Percentiles rank a stretch among this genome's conserved stretches.
phyloP scores from a whole-genome alignment of 1,140 invertebrate species.

The Drosophila miranda region DNA sequence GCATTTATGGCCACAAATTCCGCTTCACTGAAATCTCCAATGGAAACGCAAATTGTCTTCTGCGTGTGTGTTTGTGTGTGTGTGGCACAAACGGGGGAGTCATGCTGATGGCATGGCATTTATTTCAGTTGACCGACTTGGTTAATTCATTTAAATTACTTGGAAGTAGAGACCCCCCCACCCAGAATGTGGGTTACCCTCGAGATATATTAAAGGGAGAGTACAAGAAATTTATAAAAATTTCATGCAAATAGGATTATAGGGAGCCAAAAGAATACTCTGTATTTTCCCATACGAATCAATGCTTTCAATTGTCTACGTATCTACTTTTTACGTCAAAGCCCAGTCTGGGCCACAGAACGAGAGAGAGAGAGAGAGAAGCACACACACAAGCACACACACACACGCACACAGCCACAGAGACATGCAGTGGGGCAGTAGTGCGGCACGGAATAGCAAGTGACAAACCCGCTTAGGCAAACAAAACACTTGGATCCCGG shows the following conservation, averaged over 20 bases:
- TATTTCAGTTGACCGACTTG: constrained; percentile 26
- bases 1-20: constrained; percentile 38
- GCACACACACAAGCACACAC: constrained; percentile 4
- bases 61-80: no score
- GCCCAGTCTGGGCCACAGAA: no score
- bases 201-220: no score
- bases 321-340: no score
- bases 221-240: no score
- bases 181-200: neutral
- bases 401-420: neutral
- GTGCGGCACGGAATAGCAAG: constrained; percentile 15
- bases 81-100: no score
- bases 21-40: constrained; percentile 29
- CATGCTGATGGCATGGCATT: constrained; percentile 26
- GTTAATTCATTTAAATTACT: constrained; percentile 36
- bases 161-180: constrained; percentile 10
- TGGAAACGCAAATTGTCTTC: constrained; percentile 20
- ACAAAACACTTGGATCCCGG: constrained; percentile 25
- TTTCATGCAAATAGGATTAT: no score
- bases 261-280: no score
- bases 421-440: constrained; percentile 22
- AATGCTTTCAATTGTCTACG: no score
- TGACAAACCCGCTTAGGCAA: constrained; percentile 32
- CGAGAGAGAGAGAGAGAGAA: neutral
- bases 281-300: no score